Evolutionary conservation across 2,113 vertebrate genomes (phyloP), one percentile per base, ranked within the genome.

Genomic region (Chloroceryle aenea): DNA sequence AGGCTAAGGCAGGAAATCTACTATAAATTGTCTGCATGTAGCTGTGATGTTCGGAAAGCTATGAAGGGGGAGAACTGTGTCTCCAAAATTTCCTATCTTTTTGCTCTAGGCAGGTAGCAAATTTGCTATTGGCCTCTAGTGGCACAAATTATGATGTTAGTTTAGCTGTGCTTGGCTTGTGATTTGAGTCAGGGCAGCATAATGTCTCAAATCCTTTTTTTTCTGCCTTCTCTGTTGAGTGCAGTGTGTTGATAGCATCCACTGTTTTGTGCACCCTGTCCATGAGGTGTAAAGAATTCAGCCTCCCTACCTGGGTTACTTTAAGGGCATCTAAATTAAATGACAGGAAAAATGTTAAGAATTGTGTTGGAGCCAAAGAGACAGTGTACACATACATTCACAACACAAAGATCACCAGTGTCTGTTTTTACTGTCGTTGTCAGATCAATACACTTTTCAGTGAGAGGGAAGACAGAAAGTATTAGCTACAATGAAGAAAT

Each of bases 71-170:
- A 72, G 14, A 88, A 76, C 5, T 74, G 36, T 48, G 6, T 16
- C 52, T 62, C 81, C 80, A 55, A 76, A 87, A 62, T 69, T 29
- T 82, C 8, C 14, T 43, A 36, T 82, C 71, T 56, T 69, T 85
- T 69, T 74, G 25, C 25, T 92, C 38, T 66, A 50, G 30, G 40
- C 34, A 30, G 5, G 20, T 45, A 69, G n/a, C 42, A 86, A 74
- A 91, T 94, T 85, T 93, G 13, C 30, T 45, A 19, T 45, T 95
- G 82, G 82, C 40, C n/a, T 86, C 75, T 62, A 56, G 32, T 22
- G 38, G 56, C 62, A 85, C 53, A 76, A 87, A 76, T 66, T 75
- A 81, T 26, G 40, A 29, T 32, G 42, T 72, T 82, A 69, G 53
- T 75, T 76, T 79, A 77, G 45, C 48, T 3, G 2, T 40, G 10